Base-by-base conservation (phyloP, 2,797 vertebrate species). In the Remorina albescens region DNA sequence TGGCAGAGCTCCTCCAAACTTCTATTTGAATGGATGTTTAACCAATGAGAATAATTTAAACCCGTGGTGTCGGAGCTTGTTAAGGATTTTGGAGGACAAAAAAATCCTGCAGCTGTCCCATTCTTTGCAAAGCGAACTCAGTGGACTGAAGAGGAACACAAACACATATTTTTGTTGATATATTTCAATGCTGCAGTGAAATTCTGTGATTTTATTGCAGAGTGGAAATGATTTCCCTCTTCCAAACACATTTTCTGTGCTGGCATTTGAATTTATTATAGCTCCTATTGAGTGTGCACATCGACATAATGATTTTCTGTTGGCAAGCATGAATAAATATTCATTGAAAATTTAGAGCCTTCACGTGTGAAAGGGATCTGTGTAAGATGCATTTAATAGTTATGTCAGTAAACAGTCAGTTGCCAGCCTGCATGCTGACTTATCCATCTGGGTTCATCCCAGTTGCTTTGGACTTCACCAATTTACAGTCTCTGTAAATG, bases 71-170 rank as follows among this genome's bases (percentile, higher is more conserved):
- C 34, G 60, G 19, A 23, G 47, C 19, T 61, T 19, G 15, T 68
- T 28, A 28, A 37, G 60, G 47, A 36, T 57, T 54, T 47, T 23
- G 46, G n/a, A 57, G 47, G 18, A 54, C 34, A 10, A 66, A 63
- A 39, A 73, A 67, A 60, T 36, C 57, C 65, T 28, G 42, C 72
- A 73, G 79, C 49, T 74, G 58, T 28, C 70, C 34, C 44, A 37
- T 36, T 67, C 57, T 54, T 25, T 58, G 54, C 11, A 42, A 57
- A 56, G 47, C 67, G 53, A 42, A 42, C 4, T 0, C 0, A 60
- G 44, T 28, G 54, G 34, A 55, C 44, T 46, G n/a, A 61, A 67
- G 47, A 30, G 25, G 15, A 51, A 78, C 57, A 65, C 44, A 53
- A 67, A 67, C 54, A 53, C 3, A 19, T 41, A 25, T 25, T 57